Evolutionary conservation across 2,113 vertebrate species (phyloP).

Genomic region (Pseudorhombus dupliciocellatus): DNA sequence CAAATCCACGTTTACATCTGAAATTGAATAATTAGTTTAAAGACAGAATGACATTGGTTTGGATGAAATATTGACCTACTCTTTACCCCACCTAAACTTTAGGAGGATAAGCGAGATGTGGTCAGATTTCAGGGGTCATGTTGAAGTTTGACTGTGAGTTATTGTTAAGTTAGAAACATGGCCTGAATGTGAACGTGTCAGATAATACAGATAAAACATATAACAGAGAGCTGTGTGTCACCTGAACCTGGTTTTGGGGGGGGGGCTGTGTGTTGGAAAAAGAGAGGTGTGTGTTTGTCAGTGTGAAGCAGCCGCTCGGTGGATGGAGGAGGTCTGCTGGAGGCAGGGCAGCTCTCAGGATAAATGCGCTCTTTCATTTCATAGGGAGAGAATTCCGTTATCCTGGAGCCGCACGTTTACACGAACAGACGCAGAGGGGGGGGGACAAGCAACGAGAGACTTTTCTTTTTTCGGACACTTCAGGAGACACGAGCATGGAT

Average conservation of each 20-base stretch:
- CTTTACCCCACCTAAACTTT: too few species aligned
- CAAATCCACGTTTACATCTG: too few species aligned
- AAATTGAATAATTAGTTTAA: too few species aligned
- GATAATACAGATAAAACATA: neutral
- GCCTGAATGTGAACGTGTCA: neutral
- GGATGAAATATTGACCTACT: too few species aligned
- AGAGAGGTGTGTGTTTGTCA: slow-evolving; percentile 51
- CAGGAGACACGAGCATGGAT: slow-evolving; percentile 18
- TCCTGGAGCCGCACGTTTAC: slow-evolving; percentile 12
- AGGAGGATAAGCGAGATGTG: too few species aligned
- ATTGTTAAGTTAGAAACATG: too few species aligned
- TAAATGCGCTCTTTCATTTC: slow-evolving; percentile 82
- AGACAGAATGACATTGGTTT: too few species aligned
- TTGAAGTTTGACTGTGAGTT: too few species aligned
- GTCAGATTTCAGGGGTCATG: too few species aligned
- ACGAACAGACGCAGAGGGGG: neutral
- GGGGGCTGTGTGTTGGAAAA: slow-evolving; percentile 15
- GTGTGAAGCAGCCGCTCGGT: slow-evolving; percentile 51
- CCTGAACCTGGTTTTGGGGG: neutral
- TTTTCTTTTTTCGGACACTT: neutral
- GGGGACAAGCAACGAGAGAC: neutral
- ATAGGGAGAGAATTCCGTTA: slow-evolving; percentile 32
- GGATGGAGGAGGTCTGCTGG: slow-evolving; percentile 45
- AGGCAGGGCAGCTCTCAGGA: slow-evolving; percentile 50
- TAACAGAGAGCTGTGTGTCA: neutral